These are phyloP conservation scores for Drosophila meridiana DNA, from an alignment of 2,888 invertebrate species.

Conservation along the genomic window DNA sequence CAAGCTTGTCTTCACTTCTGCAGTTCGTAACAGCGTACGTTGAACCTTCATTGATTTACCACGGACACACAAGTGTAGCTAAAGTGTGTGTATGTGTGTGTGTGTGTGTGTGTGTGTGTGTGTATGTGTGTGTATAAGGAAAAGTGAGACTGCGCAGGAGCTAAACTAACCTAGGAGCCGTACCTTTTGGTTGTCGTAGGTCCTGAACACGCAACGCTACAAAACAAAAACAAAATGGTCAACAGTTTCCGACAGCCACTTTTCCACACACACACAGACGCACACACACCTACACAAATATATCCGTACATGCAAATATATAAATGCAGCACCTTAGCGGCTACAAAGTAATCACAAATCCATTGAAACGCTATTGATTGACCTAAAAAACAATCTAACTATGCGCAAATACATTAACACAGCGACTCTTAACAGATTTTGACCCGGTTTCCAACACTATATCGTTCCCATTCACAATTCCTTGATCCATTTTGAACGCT, in stretches of 20 bases:
- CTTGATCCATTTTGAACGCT: neutral
- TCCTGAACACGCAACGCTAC: slow-evolving; percentile 56
- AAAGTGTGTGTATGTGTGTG: slow-evolving; percentile 14
- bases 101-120: slow-evolving; percentile 28
- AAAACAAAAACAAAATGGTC: slow-evolving; percentile 65
- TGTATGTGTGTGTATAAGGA: slow-evolving; percentile 1
- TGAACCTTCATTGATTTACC: slow-evolving; percentile 73
- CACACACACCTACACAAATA: neutral
- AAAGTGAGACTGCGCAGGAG: slow-evolving; percentile 74
- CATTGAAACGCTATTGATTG: slow-evolving; percentile 80
- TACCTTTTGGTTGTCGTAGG: slow-evolving; percentile 69
- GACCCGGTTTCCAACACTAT: slow-evolving; percentile 2
- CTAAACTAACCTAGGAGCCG: slow-evolving; percentile 58
- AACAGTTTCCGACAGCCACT: slow-evolving; percentile 45
- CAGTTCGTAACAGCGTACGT: slow-evolving; percentile 56
- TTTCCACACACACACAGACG: slow-evolving; percentile 26
- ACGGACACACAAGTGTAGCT: slow-evolving; percentile 25
- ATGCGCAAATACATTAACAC: slow-evolving; percentile 22
- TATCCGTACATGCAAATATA: slow-evolving; percentile 9
- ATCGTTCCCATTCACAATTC: neutral
- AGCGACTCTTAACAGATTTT: slow-evolving; percentile 14
- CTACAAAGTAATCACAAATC: slow-evolving; percentile 62
- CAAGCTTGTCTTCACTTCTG: slow-evolving; percentile 30
- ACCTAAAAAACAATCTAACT: slow-evolving; percentile 76
- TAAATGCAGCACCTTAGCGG: slow-evolving; percentile 20